Percentiles rank a stretch among this genome's conserved stretches.
phyloP scores from a whole-genome alignment of 2,797 vertebrate species.

The Notoglanidium macrostoma region DNA sequence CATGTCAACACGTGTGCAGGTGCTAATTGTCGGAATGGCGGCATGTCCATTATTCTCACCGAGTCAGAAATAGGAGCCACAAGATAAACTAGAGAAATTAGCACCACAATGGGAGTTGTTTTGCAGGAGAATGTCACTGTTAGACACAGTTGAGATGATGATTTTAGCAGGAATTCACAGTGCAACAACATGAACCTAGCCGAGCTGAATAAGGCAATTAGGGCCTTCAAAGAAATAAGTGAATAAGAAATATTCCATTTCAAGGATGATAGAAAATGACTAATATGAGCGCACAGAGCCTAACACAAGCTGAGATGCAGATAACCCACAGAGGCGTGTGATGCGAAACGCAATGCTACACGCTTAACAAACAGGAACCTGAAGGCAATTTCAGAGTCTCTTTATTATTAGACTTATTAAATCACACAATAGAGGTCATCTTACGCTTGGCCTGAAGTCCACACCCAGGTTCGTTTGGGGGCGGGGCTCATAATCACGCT shows the following conservation, averaged over 20 bases:
- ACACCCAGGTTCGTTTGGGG: neutral
- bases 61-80: constrained; percentile 2
- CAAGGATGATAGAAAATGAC: constrained; percentile 5
- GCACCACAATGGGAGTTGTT: constrained; percentile 17
- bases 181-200: neutral
- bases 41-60: constrained; percentile 21
- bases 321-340: neutral
- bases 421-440: neutral
- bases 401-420: neutral
- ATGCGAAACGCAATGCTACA: constrained; percentile 3
- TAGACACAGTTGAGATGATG: constrained; percentile 26
- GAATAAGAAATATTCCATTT: constrained; percentile 23
- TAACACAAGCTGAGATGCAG: neutral
- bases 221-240: constrained; percentile 15
- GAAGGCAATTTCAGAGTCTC: constrained; percentile 5
- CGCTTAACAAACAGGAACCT: neutral
- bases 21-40: constrained; percentile 18
- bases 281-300: neutral
- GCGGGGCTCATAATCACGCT: neutral
- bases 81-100: constrained; percentile 31
- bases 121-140: constrained; percentile 10
- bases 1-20: constrained; percentile 16
- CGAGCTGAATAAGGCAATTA: constrained; percentile 8
- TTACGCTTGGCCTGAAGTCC: neutral
- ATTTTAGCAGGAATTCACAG: constrained; percentile 13